Percentiles rank a stretch among this genome's conserved stretches.
Conservation (phyloP, 2,888 invertebrate genomes). For the Tipula lateralis region DNA sequence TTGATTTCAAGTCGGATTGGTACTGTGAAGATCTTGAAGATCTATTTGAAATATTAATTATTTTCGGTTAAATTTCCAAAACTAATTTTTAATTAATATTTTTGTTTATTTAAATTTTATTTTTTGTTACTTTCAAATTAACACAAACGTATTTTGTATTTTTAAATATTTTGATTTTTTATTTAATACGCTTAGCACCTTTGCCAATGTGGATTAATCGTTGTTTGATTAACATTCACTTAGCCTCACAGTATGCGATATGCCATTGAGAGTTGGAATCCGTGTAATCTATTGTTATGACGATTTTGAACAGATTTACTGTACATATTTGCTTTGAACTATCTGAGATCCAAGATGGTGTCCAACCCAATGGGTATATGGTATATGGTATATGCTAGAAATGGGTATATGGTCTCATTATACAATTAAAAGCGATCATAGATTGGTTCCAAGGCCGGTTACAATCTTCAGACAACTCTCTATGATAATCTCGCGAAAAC, state of each 20-base stretch:
- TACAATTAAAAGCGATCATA: too few species aligned
- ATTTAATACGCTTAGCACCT: conserved; percentile 7
- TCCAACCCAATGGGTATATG: too few species aligned
- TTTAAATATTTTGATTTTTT: neutral
- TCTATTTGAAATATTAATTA: neutral
- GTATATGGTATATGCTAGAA: too few species aligned
- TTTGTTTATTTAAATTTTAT: neutral
- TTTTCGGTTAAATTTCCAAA: neutral
- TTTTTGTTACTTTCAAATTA: conserved; percentile 14
- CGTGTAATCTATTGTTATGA: neutral
- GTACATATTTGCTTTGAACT: too few species aligned
- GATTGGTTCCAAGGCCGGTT: too few species aligned
- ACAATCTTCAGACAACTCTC: too few species aligned
- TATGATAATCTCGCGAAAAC: too few species aligned
- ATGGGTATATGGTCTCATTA: too few species aligned
- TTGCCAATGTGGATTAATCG: neutral
- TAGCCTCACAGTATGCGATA: neutral
- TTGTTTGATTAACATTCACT: conserved; percentile 11
- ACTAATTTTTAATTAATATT: conserved; percentile 11
- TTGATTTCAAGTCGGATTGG: neutral
- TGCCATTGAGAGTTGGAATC: neutral
- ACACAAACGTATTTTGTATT: neutral
- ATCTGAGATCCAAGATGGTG: too few species aligned
- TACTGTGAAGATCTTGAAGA: neutral
- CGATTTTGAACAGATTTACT: too few species aligned